Evolutionary conservation across 2,888 invertebrate species (phyloP).

Genomic region (Drepana falcataria): DNA sequence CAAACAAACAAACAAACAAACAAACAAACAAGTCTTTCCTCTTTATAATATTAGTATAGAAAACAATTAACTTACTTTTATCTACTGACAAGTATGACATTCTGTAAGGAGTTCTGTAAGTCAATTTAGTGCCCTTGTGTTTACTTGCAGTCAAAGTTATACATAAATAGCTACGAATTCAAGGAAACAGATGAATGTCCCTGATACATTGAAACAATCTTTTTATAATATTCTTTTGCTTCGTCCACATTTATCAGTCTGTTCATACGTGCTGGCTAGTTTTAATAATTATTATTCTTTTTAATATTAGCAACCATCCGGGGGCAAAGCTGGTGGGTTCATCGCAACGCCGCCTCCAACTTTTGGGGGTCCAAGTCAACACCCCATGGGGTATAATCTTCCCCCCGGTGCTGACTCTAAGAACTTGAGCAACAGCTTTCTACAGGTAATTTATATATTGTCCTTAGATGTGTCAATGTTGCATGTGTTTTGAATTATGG

Average conservation of each 20-base stretch:
- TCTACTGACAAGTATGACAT: too few species aligned
- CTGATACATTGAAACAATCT: too few species aligned
- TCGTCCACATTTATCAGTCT: background rate
- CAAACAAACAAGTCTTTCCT: too few species aligned
- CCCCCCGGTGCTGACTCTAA: conserved; percentile 81
- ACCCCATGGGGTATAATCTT: conserved; percentile 82
- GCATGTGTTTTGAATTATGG: background rate
- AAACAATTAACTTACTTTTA: too few species aligned
- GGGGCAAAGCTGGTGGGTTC: conserved; percentile 67
- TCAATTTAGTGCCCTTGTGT: too few species aligned
- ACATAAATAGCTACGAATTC: too few species aligned
- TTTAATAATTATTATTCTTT: conserved; percentile 21
- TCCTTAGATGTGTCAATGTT: background rate
- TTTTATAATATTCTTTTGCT: too few species aligned
- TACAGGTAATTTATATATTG: conserved; percentile 53
- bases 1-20: too few species aligned
- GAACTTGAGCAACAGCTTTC: conserved; percentile 80
- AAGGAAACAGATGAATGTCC: too few species aligned
- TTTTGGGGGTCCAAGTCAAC: conserved; percentile 49
- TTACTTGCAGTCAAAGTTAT: too few species aligned
- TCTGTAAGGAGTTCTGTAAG: too few species aligned
- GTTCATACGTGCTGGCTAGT: conserved; percentile 20
- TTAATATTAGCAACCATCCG: conserved; percentile 51
- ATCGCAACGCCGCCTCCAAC: conserved; percentile 44
- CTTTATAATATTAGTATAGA: too few species aligned